Base-by-base conservation (phyloP, 2,113 vertebrate species). In the Seriola aureovittata region DNA sequence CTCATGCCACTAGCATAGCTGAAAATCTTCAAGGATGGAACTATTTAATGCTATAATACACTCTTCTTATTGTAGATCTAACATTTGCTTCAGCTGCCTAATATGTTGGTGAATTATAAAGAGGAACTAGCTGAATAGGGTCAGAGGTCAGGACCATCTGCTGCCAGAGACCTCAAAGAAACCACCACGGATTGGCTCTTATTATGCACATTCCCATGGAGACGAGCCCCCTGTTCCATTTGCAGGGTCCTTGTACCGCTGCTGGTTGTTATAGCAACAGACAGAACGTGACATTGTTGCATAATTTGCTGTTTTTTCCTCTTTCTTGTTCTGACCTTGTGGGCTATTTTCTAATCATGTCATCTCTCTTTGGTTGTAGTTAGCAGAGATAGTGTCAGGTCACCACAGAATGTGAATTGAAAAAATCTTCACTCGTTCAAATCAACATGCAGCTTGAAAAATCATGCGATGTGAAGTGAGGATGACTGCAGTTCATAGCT, bases 241-340 rank as follows among this genome's bases (percentile, higher is more conserved):
- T 79, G 76, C 82, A 68, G 48, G 75, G 82, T 80, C 71, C 65
- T 86, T 80, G 83, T 80, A 80, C 87, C 69, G 34, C 81, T 75
- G 88, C 73, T 69, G 48, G 94, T 95, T 92, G 94, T 93, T 90
- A 92, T 94, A 87, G 93, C 92, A 94, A 95, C 92, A 90, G 88
- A 90, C 90, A 74, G 71, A 80, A 93, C 85, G 90, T 92, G 90
- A 91, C 86, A 82, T 85, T 82, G 81, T 89, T 92, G 85, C 68
- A 81, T 90, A 89, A 91, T 75, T 44, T 73, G 60, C 75, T 83
- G 80, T 88, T 87, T 82, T 80, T 80, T 21, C 42, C 11, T 85
- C 79, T 78, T 69, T n/a, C 25, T 78, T 8, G 17, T 59, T 81
- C 72, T 75, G 87, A 85, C 85, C 85, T 90, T 65, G 16, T 68